Conservation (phyloP, 2,888 invertebrate genomes). For the Euphydryas editha region DNA sequence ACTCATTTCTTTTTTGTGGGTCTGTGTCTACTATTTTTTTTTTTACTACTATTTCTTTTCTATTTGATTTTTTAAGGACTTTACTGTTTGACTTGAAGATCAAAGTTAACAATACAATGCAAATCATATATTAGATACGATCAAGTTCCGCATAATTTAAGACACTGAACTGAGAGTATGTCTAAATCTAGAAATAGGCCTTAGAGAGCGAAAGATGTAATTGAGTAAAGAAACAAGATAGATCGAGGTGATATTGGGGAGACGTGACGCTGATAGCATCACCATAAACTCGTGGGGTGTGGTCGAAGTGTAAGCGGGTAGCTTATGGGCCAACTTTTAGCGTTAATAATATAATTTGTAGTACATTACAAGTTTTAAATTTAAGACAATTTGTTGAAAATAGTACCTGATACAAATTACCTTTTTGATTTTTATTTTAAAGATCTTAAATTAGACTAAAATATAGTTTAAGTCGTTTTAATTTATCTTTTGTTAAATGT, state of each 20-base stretch:
- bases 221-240: constrained; percentile 56
- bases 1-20: too few relatives aligned
- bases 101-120: not conserved
- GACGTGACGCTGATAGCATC: constrained; percentile 67
- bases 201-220: constrained; percentile 50
- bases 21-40: too few relatives aligned
- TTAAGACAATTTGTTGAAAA: not conserved
- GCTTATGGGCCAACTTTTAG: not conserved
- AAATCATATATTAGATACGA: not conserved
- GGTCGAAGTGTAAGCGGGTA: constrained; percentile 45
- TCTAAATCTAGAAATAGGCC: constrained; percentile 7
- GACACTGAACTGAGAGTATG: not conserved
- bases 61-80: too few relatives aligned
- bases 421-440: too few relatives aligned
- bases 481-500: too few relatives aligned
- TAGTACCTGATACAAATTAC: not conserved
- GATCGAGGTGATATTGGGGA: constrained; percentile 47
- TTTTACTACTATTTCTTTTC: too few relatives aligned
- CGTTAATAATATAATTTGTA: too few relatives aligned
- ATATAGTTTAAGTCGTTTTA: too few relatives aligned
- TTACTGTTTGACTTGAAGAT: not conserved
- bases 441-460: too few relatives aligned
- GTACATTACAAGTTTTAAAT: not conserved
- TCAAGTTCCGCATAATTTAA: not conserved
- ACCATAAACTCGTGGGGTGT: constrained; percentile 22